Base-by-base conservation (phyloP, 1,140 invertebrate species). In the Drosophila persimilis region DNA sequence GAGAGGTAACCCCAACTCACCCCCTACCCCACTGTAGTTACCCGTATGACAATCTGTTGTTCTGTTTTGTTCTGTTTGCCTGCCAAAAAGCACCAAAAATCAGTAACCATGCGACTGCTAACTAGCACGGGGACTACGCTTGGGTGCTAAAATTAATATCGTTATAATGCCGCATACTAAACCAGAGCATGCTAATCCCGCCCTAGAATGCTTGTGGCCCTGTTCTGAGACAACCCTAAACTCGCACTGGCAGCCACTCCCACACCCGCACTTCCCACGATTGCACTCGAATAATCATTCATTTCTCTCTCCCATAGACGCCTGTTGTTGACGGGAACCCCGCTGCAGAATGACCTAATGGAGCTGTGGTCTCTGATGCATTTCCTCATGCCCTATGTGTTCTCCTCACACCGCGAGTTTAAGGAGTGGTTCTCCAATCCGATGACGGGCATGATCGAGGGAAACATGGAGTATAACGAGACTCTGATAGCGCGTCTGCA, bases 291-390 rank as follows among this genome's bases (percentile, higher is more conserved):
- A 47, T 29, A 17, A 41, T 26, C 29, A 52, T 24, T 13, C 20
- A 9, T 17, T 17, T 41, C 46, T 58, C 48, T 65, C 64, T 74
- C 63, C 92, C 91, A 43, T 90, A 96, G 98, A 71, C 94, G 99
- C 46, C 92, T 99, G 44, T 93, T 99, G 50, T 92, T 99, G 72
- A 99, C 99, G 47, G 99, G 99, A 71, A 99, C 99, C 35, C 99
- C 99, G 26, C 93, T 99, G 61, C 99, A 99, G 93, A 99, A 99
- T 92, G 99, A 97, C 92, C 92, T 99, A 60, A 99, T 99, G 97
- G 99, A 99, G 93, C 93, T 99, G 55, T 99, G 99, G 99, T 99
- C 99, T 5, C 92, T 99, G 11, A 99, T 99, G 98, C 99, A 99
- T 93, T 99, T 99, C 93, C 94, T 99, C 7, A 99, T 99, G 99